phyloP scores from a whole-genome alignment of 1,140 invertebrate species.

The Aphaenogaster rudis region DNA sequence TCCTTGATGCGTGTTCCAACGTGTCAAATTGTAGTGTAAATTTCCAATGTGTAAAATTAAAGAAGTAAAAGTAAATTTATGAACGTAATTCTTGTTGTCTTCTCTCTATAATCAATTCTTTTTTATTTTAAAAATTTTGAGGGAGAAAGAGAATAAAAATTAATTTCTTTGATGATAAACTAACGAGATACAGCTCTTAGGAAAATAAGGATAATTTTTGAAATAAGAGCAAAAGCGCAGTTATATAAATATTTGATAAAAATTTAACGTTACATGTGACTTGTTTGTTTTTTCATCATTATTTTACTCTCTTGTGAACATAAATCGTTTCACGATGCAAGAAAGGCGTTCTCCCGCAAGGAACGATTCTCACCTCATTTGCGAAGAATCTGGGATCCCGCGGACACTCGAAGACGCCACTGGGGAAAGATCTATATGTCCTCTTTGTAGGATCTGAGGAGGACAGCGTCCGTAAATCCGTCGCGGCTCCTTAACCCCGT shows the following conservation, averaged over 20 bases:
- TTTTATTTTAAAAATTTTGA: not conserved
- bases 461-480: slow-evolving; percentile 35
- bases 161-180: not conserved
- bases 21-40: too few species aligned
- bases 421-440: slow-evolving; percentile 4
- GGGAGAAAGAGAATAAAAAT: not conserved
- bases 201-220: not conserved
- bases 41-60: not conserved
- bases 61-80: not conserved
- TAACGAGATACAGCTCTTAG: not conserved
- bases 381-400: slow-evolving; percentile 18
- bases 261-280: not conserved
- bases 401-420: not conserved
- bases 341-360: not conserved
- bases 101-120: not conserved
- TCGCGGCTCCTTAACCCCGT: slow-evolving; percentile 30
- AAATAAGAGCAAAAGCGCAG: not conserved
- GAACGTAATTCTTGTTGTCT: not conserved
- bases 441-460: slow-evolving; percentile 13
- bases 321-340: slow-evolving; percentile 27
- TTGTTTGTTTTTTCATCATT: not conserved
- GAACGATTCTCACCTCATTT: slow-evolving; percentile 26
- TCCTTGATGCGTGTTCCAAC: too few species aligned
- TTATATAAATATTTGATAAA: slow-evolving; percentile 1
- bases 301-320: not conserved